Percentiles rank a stretch among this genome's conserved stretches.
Evolutionary conservation across 2,797 vertebrate genomes (phyloP).

Genomic region (Thripadectes ignobilis): DNA sequence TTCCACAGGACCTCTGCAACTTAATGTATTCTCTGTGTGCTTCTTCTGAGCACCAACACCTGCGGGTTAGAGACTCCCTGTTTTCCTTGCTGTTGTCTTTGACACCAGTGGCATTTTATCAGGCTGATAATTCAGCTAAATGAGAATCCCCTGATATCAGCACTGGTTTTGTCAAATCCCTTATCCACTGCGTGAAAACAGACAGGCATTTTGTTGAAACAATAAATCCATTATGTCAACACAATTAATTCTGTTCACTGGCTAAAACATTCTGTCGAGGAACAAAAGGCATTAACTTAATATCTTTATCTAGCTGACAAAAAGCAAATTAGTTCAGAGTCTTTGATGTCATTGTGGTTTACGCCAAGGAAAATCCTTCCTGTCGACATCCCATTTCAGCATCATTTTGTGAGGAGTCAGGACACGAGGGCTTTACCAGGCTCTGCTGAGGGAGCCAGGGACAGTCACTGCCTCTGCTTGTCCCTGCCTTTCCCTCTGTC

Average conservation of each 20-base stretch:
- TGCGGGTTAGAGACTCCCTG: not conserved
- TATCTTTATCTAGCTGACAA: conserved; percentile 47
- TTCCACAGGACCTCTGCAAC: not conserved
- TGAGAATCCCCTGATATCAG: not conserved
- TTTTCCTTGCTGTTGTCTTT: not conserved
- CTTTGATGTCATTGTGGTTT: not conserved
- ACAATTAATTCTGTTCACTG: conserved; percentile 43
- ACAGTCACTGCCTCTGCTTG: not conserved
- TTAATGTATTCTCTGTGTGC: not conserved
- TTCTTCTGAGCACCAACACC: not conserved
- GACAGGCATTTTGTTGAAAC: conserved; percentile 2
- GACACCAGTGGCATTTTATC: not conserved
- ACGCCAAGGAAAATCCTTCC: not conserved
- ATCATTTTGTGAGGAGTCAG: not conserved
- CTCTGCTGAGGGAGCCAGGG: not conserved
- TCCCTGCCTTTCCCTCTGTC: not conserved
- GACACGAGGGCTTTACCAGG: not conserved
- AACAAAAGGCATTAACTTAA: conserved; percentile 51
- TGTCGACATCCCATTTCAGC: not conserved
- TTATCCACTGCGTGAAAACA: not conserved
- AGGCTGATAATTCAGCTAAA: not conserved
- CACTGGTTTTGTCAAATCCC: conserved; percentile 13
- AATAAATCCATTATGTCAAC: conserved; percentile 63
- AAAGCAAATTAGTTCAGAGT: conserved; percentile 22
- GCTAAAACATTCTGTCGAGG: not conserved